A percentile compares a stretch with the other conserved stretches of the same genome.
phyloP scores from a whole-genome alignment of 2,113 vertebrate species.

The Charadrius vociferus region DNA sequence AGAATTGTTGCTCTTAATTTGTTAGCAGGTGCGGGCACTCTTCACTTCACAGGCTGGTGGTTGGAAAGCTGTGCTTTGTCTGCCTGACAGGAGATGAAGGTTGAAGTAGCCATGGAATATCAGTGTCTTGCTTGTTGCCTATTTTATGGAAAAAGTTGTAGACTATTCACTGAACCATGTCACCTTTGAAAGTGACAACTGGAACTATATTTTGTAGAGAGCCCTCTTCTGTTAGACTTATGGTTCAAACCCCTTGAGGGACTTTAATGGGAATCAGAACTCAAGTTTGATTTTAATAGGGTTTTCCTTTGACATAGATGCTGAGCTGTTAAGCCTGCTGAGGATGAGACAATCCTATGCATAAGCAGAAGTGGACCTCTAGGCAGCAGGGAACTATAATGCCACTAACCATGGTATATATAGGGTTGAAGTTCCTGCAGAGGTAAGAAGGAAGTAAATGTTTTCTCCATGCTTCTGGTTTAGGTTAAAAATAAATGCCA shows the following conservation, averaged over 20 bases:
- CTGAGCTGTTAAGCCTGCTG: background rate
- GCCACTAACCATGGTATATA: background rate
- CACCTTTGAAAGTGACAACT: background rate
- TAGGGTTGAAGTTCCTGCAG: background rate
- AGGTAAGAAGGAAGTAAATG: background rate
- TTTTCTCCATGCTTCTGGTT: background rate
- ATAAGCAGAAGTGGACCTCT: background rate
- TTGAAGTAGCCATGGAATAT: background rate
- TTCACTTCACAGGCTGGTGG: background rate
- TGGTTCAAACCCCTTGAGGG: background rate
- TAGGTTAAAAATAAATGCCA: background rate
- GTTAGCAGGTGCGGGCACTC: background rate
- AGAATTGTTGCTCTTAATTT: background rate
- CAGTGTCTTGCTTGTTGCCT: background rate
- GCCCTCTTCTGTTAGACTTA: background rate
- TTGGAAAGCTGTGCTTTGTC: background rate
- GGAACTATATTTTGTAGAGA: background rate
- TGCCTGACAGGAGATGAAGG: background rate
- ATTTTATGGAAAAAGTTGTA: background rate
- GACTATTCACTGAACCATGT: background rate
- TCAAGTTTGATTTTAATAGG: background rate
- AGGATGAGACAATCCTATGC: background rate
- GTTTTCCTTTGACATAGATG: background rate
- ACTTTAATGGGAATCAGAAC: background rate
- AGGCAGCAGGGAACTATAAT: background rate